phyloP scores from a whole-genome alignment of 2,113 vertebrate species.

The Phylloscopus trochilus region DNA sequence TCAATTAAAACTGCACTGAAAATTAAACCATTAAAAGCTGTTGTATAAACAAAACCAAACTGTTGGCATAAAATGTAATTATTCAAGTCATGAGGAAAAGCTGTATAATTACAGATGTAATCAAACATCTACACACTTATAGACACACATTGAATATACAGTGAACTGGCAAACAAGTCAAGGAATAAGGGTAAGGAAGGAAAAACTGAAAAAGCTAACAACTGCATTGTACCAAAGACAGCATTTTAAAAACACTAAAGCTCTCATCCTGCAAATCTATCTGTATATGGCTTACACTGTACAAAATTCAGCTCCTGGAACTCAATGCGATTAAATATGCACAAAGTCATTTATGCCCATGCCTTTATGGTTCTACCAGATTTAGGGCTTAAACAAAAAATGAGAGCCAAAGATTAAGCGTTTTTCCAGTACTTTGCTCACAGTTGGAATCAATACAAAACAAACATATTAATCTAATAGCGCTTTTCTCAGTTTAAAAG shows the following conservation, averaged over 20 bases:
- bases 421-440: neutral
- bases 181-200: neutral
- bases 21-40: slow-evolving; percentile 46
- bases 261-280: neutral
- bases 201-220: neutral
- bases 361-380: neutral
- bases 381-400: neutral
- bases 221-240: neutral
- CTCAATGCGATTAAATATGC: neutral
- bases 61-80: slow-evolving; percentile 29
- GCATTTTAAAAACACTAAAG: neutral
- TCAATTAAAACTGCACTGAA: slow-evolving; percentile 34
- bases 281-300: neutral
- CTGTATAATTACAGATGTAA: slow-evolving; percentile 35
- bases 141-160: neutral
- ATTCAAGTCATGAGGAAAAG: slow-evolving; percentile 34
- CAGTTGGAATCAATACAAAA: neutral
- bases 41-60: slow-evolving; percentile 50
- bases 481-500: neutral
- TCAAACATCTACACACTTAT: slow-evolving; percentile 46
- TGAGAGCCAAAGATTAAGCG: neutral
- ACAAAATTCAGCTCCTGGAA: neutral
- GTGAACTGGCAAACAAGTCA: slow-evolving; percentile 12
- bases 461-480: neutral
- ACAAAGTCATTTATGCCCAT: neutral